Percentiles rank a stretch among this genome's conserved stretches.
Evolutionary conservation across 2,797 vertebrate species (phyloP).

Genomic region (Ptychobarbus kaznakovi): DNA sequence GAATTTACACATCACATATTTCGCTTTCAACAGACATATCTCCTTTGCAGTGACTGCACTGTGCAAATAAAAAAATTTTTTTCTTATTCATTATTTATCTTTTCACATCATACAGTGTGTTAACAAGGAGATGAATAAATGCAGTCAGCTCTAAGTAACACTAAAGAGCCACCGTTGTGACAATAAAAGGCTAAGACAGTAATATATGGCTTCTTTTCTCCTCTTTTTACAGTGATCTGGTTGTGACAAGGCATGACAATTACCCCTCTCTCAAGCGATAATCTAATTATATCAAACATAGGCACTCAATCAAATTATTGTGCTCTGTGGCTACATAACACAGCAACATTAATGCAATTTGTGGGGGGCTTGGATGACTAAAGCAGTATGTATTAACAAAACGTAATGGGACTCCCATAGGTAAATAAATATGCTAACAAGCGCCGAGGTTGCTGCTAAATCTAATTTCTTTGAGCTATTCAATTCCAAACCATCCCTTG

Average conservation of each 20-base stretch:
- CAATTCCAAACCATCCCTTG: constrained; percentile 90
- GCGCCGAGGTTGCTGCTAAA: constrained; percentile 83
- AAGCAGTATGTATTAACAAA: constrained; percentile 90
- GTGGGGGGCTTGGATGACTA: constrained; percentile 84
- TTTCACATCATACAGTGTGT: constrained; percentile 10
- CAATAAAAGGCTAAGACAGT: constrained; percentile 52
- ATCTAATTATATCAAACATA: constrained; percentile 88
- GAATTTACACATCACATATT: constrained; percentile 54
- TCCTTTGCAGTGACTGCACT: constrained; percentile 4
- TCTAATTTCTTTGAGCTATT: constrained; percentile 91
- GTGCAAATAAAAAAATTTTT: not conserved
- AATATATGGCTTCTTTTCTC: constrained; percentile 31
- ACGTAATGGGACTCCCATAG: constrained; percentile 89
- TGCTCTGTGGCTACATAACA: constrained; percentile 89
- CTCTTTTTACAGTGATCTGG: constrained; percentile 77
- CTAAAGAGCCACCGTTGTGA: constrained; percentile 16
- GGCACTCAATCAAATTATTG: constrained; percentile 87
- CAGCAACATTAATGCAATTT: constrained; percentile 87
- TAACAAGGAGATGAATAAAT: constrained; percentile 42
- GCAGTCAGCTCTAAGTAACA: constrained; percentile 27
- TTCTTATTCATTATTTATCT: not conserved
- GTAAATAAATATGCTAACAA: constrained; percentile 93
- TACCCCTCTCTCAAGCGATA: constrained; percentile 81
- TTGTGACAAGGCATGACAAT: constrained; percentile 82
- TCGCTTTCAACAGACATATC: constrained; percentile 43